Evolutionary conservation across 2,797 vertebrate genomes (phyloP).

Genomic region (Myioborus melanocephalus): DNA sequence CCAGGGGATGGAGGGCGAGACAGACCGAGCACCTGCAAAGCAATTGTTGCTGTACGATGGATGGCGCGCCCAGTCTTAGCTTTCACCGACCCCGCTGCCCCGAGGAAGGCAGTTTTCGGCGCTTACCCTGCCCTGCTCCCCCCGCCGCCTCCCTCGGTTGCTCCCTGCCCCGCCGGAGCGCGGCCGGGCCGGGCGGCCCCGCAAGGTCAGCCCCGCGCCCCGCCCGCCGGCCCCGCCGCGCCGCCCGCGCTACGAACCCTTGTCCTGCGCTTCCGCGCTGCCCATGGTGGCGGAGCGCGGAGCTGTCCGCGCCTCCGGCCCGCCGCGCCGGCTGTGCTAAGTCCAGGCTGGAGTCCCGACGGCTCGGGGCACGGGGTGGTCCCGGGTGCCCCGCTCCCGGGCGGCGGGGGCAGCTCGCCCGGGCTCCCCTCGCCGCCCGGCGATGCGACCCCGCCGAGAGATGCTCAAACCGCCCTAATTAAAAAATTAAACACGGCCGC

Average conservation of each 20-base stretch:
- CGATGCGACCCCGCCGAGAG: slow-evolving; percentile 13
- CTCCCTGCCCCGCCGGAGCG: background rate
- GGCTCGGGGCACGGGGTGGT: background rate
- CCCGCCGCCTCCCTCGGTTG: background rate
- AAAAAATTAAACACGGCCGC: slow-evolving; percentile 34
- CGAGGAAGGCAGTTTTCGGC: background rate
- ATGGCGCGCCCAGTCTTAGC: background rate
- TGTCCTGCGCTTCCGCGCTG: background rate
- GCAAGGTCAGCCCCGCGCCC: background rate
- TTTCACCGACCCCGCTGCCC: background rate
- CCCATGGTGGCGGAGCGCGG: slow-evolving; percentile 52
- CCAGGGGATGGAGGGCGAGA: background rate
- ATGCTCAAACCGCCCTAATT: slow-evolving; percentile 25
- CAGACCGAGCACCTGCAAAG: background rate
- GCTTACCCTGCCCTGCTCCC: background rate
- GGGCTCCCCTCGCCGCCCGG: background rate
- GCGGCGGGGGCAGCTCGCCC: background rate
- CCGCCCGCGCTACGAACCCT: slow-evolving; percentile 18
- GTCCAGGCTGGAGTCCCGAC: background rate
- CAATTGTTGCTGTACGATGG: slow-evolving; percentile 7
- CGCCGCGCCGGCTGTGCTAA: background rate
- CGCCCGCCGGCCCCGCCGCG: background rate
- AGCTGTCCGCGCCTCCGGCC: slow-evolving; percentile 23
- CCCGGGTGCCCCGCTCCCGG: background rate
- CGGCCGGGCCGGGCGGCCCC: background rate